These are phyloP conservation scores for Luidia sarsii DNA, from an alignment of 53 echinoderm and acorn worm species.

Conservation along the genomic window DNA sequence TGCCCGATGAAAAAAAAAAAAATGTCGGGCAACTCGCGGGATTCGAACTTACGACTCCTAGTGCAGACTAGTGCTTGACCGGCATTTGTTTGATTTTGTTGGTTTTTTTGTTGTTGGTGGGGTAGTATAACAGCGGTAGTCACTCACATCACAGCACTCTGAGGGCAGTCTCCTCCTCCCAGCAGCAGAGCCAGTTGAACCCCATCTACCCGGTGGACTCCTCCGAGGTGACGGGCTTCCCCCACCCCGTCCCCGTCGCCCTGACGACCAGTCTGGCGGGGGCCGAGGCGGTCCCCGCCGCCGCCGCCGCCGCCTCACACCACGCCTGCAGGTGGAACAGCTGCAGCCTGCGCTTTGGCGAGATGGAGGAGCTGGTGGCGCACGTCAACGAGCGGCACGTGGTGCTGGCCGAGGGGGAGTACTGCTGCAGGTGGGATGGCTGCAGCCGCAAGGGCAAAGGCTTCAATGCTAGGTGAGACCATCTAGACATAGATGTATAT, in stretches of 20 bases:
- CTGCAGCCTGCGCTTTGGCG: slow-evolving; percentile 77
- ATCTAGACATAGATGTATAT: too few relatives aligned
- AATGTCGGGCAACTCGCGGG: too few relatives aligned
- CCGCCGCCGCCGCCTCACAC: neutral
- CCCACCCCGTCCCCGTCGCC: slow-evolving; percentile 7
- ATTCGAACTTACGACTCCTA: too few relatives aligned
- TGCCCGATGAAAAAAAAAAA: too few relatives aligned
- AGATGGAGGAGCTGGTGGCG: slow-evolving; percentile 80
- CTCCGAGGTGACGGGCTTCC: neutral
- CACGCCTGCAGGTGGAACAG: slow-evolving; percentile 83
- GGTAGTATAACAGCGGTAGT: too few relatives aligned
- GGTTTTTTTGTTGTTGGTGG: neutral
- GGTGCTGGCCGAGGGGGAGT: slow-evolving; percentile 82
- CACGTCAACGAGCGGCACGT: slow-evolving; percentile 94
- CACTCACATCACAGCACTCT: neutral
- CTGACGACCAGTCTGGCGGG: slow-evolving; percentile 36
- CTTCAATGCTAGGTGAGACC: slow-evolving; percentile 90
- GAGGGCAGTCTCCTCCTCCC: neutral
- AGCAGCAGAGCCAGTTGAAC: slow-evolving; percentile 19
- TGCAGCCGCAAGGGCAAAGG: slow-evolving; percentile 92
- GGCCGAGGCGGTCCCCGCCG: too few relatives aligned
- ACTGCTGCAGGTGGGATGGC: slow-evolving; percentile 92
- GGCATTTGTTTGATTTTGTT: neutral
- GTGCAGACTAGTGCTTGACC: neutral
- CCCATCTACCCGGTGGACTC: slow-evolving; percentile 4